Evolutionary conservation across 2,113 vertebrate genomes (phyloP).

Genomic region (Pomatorhinus ruficollis): DNA sequence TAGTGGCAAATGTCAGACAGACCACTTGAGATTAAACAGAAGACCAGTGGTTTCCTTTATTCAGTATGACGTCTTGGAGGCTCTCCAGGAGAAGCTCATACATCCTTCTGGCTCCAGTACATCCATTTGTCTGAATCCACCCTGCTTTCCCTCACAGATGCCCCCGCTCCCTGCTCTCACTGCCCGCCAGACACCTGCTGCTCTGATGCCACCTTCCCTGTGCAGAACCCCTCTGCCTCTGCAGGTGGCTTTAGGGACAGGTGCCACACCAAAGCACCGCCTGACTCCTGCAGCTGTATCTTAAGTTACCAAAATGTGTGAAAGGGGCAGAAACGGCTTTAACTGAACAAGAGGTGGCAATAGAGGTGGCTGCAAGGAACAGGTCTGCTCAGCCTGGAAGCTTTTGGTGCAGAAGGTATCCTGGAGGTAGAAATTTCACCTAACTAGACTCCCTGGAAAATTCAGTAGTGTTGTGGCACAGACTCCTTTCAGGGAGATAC

Average conservation of each 20-base stretch:
- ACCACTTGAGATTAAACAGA: constrained; percentile 5
- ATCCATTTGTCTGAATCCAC: background rate
- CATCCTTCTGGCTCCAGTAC: background rate
- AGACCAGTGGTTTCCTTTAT: constrained; percentile 7
- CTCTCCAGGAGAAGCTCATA: constrained; percentile 5
- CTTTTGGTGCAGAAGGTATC: background rate
- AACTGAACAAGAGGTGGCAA: background rate
- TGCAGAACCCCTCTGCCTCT: background rate
- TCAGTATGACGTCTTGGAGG: constrained; percentile 15
- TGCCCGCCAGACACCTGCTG: background rate
- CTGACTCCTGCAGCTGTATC: background rate
- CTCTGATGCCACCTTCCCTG: background rate
- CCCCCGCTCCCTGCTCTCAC: background rate
- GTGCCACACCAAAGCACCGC: background rate
- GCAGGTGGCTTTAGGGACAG: background rate
- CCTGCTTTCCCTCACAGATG: background rate
- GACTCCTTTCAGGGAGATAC: background rate
- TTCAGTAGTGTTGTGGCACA: background rate
- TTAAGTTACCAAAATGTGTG: background rate
- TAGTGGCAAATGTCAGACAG: constrained; percentile 40
- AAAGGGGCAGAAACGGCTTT: background rate
- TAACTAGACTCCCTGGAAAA: background rate
- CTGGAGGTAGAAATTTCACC: background rate
- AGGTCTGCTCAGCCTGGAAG: background rate
- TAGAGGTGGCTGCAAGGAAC: background rate